Percentiles rank a stretch among this genome's conserved stretches.
These are phyloP conservation scores for Protonemura montana DNA, from an alignment of 2,888 invertebrate species.

Conservation along the genomic window DNA sequence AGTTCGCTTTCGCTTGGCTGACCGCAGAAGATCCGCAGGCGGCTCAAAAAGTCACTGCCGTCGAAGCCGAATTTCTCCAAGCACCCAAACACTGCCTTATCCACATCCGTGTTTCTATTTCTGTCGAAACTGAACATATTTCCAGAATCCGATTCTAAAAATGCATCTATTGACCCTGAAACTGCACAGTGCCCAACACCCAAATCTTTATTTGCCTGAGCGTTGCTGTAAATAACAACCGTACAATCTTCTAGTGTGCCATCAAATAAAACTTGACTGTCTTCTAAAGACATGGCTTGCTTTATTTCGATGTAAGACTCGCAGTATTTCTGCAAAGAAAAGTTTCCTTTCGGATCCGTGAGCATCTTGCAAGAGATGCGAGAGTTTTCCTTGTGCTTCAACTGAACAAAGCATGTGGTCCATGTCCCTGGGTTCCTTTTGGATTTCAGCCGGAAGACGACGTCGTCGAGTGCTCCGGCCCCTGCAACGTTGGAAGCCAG, in stretches of 20 bases:
- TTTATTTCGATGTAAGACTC: not conserved
- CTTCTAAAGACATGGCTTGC: not conserved
- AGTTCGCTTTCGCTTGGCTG: not conserved
- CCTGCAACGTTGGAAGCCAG: not conserved
- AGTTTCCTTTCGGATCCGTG: not conserved
- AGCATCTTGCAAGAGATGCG: not conserved
- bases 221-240: not conserved
- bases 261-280: not conserved
- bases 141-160: not conserved
- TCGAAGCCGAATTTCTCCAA: not conserved
- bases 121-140: not conserved
- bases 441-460: not conserved
- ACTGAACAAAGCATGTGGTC: not conserved
- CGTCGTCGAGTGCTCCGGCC: not conserved
- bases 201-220: not conserved
- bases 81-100: not conserved
- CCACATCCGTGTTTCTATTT: not conserved
- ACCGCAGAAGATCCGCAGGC: not conserved
- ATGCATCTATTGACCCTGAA: not conserved
- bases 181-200: not conserved
- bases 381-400: not conserved
- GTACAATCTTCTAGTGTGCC: not conserved
- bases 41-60: not conserved
- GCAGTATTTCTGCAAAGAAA: not conserved
- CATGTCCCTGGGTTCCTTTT: not conserved